Evolutionary conservation across 1,140 invertebrate genomes (phyloP), one percentile per base, ranked within the genome.

Genomic region (Atta texana): DNA sequence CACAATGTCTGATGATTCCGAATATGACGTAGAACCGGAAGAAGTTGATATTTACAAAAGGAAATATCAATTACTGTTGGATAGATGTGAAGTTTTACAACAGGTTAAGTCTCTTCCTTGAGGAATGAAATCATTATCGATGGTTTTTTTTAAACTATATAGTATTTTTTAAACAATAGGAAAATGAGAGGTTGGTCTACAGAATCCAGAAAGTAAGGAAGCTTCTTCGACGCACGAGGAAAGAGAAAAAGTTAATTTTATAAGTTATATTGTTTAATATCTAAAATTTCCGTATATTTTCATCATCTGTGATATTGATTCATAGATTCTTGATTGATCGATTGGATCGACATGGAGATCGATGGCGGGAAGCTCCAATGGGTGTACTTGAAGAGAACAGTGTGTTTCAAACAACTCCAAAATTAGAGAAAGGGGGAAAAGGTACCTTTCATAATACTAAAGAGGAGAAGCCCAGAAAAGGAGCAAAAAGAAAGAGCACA

Each of bases 151-250:
- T 12, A 44, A 76, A 74, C 34, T 78, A 6, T 31, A 80, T 80
- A 16, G 85, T 69, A 51, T 76, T 81, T 28, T 82, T 88, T 7
- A 74, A 51, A 89, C 92, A 93, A 21, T 76, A 96, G 95, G 95
- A 96, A 74, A 96, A 96, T 88, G 95, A 96, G 74, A 92, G 95
- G 89, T 85, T 96, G 59, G 94, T 95, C 34, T 94, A 95, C 87
- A 94, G 95, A 49, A 95, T 95, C 84, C 95, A 96, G 76, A 93
- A 90, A 71, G 93, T 94, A 16, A 93, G 94, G 51, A 95, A 95
- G 89, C 87, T 95, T 14, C 92, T 95, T 28, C 94, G 95, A 88
- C 93, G 94, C 12, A 93, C 93, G 3, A 90, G 95, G 80, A 94
- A 95, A 90, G 95, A 96, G 82, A 95, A 95, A 92, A 95, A 94